Base-by-base conservation (phyloP, 2,113 vertebrate species). In the Patagioenas fasciata region DNA sequence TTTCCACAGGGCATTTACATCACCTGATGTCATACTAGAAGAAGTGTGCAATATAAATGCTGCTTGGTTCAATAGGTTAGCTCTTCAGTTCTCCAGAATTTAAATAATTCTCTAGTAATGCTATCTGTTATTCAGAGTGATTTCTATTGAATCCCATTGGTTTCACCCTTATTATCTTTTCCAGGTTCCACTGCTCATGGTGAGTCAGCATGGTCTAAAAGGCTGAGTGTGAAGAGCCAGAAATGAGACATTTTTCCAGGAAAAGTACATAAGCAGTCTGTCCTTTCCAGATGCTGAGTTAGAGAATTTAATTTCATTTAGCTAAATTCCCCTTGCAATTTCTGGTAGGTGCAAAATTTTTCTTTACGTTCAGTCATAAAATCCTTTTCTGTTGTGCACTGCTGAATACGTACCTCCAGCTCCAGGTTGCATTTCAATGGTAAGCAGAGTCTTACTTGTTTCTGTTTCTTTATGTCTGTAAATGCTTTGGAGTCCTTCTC, bases 271-370 rank as follows among this genome's bases (percentile, higher is more conserved):
- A 93, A 90, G 80, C 70, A 93, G 73, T 77, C 78, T 94, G 88
- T 94, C 92, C 86, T 93, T 95, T 97, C 80, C 91, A 96, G 91
- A 18, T 89, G 93, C 93, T 97, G 96, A 96, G 57, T 54, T 93
- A 84, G 44, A 85, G 57, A 87, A 94, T 95, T 95, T 96, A 36
- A 72, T 75, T 91, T 80, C 0, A 0, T 75, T 92, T 89, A 81
- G 77, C 50, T 93, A 72, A 95, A 96, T 89, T 93, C 50, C 32
- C 40, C 62, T 93, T 91, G 83, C 50, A 65, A 28, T 69, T 85
- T 92, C 92, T 87, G 54, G 44, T 87, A 93, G 85, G 88, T 87
- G 77, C 34, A 95, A 60, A 67, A 15, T 90, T 81, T 74, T 95
- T 91, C 88, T 95, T 95, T 93, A 87, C 89, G 57, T 75, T 93